Base-by-base conservation (phyloP, 1,140 invertebrate genomes). In the Brachionus calyciflorus region DNA sequence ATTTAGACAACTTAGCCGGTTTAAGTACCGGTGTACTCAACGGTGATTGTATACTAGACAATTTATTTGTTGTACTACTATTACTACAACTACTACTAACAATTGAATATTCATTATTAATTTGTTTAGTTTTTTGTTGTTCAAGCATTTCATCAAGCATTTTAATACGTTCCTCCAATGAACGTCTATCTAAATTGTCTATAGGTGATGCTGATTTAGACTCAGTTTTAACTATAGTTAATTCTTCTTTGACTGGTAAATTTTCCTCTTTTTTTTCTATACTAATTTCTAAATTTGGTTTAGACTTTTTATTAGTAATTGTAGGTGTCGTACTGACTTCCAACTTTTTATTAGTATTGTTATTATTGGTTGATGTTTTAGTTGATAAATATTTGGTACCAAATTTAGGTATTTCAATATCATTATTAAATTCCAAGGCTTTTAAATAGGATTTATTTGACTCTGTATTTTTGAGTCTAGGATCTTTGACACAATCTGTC, bases 91-190 rank as follows among this genome's bases (percentile, higher is more conserved):
- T n/a, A n/a, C n/a, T n/a, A n/a, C n/a, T n/a, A n/a, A n/a, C n/a
- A n/a, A n/a, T n/a, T n/a, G n/a, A n/a, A n/a, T n/a, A n/a, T n/a
- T n/a, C n/a, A n/a, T n/a, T n/a, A n/a, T n/a, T n/a, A n/a, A 60
- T 40, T 73, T 73, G 68, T 19, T 55, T 55, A 33, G 19, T 12
- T 33, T 49, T 51, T 41, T 73, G 69, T 30, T 73, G 46, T 49
- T 73, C 69, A 26, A 73, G 49, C 69, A 73, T 73, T 55, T 73
- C 44, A 37, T 73, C 69, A 1, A 73, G 37, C 28, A 73, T 37
- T 55, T 73, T 73, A 12, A 73, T 73, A 6, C 69, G 44, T 55
- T 73, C 69, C 30, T 73, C 69, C 1, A 73, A 28, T 12, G 69
- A 73, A 9, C 69, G 44, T 51, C 51, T 21, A 12, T 73, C 60